phyloP scores from a whole-genome alignment of 2,797 vertebrate genomes.

The Synaphobranchus kaupii region DNA sequence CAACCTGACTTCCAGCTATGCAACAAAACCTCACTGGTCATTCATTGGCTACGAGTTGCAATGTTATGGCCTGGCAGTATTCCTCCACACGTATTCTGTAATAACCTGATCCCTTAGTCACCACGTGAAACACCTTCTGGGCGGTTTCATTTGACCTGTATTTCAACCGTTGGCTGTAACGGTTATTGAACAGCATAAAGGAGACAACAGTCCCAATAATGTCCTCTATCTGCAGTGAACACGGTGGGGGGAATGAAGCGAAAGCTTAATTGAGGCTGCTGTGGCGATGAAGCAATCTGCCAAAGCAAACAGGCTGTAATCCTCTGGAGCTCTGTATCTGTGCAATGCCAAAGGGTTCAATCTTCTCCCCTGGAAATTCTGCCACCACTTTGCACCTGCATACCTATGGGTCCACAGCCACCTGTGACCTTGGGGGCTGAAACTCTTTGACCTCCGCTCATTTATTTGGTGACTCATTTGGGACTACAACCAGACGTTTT shows the following conservation, averaged over 20 bases:
- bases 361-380: conserved; percentile 48
- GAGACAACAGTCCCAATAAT: not conserved
- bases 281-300: conserved; percentile 45
- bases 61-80: not conserved
- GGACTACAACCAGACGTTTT: not conserved
- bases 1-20: not conserved
- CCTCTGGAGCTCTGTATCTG: conserved; percentile 44
- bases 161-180: not conserved
- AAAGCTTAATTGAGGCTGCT: conserved; percentile 19
- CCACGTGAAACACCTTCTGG: not conserved
- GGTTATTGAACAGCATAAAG: not conserved
- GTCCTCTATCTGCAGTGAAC: conserved; percentile 35
- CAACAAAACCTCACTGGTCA: not conserved
- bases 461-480: not conserved
- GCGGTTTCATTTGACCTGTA: not conserved
- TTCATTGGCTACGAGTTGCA: not conserved
- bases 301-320: conserved; percentile 57
- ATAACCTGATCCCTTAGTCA: not conserved
- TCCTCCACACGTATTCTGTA: not conserved
- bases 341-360: conserved; percentile 51
- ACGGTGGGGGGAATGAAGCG: conserved; percentile 20
- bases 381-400: conserved; percentile 59
- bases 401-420: conserved; percentile 10
- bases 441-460: not conserved
- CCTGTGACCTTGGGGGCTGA: conserved; percentile 6